Conservation (phyloP, 2,113 vertebrate species). For the Lycocorax pyrrhopterus region DNA sequence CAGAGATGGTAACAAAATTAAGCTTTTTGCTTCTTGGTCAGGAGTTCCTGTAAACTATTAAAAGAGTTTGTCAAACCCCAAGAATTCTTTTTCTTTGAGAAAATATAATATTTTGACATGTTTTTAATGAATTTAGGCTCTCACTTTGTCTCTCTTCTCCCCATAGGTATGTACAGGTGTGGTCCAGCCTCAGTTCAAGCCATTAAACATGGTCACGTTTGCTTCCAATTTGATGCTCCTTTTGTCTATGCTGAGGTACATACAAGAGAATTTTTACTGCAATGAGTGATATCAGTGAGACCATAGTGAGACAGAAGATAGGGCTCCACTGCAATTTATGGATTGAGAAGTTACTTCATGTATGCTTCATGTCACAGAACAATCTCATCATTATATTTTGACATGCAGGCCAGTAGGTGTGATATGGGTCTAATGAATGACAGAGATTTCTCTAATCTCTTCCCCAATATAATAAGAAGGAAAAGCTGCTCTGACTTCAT, state of each 20-base stretch:
- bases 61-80: not conserved
- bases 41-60: not conserved
- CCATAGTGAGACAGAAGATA: not conserved
- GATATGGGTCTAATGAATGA: not conserved
- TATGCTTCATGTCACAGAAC: not conserved
- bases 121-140: not conserved
- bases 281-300: not conserved
- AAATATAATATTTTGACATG: not conserved
- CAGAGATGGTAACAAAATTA: not conserved
- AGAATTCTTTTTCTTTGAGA: not conserved
- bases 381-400: not conserved
- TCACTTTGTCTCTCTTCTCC: not conserved
- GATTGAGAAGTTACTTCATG: not conserved
- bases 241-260: slow-evolving; percentile 93
- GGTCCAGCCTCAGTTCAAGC: slow-evolving; percentile 92
- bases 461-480: not conserved
- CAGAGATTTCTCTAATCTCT: not conserved
- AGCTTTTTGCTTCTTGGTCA: not conserved
- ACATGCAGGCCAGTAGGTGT: not conserved
- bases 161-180: slow-evolving; percentile 90
- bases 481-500: not conserved
- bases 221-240: slow-evolving; percentile 88
- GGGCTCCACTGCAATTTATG: not conserved
- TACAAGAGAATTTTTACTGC: not conserved
- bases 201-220: slow-evolving; percentile 90